Evolutionary conservation across 2,113 vertebrate genomes (phyloP).

Genomic region (Sinocyclocheilus grahami): DNA sequence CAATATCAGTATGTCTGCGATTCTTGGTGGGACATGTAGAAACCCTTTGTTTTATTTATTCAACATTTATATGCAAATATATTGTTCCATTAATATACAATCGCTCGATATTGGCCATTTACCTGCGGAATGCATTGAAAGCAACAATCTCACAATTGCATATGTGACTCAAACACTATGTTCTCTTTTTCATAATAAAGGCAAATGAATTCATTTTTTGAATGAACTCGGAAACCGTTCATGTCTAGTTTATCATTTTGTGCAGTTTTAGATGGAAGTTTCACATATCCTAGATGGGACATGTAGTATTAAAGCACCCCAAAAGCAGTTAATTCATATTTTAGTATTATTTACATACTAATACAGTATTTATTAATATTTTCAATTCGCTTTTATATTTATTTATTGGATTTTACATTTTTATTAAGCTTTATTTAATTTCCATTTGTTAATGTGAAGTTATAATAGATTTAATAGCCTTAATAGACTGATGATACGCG

Average conservation of each 20-base stretch:
- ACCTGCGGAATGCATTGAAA: constrained; percentile 64
- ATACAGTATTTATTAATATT: background rate
- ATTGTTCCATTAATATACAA: constrained; percentile 63
- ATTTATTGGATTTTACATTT: too few species aligned
- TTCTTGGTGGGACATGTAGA: constrained; percentile 76
- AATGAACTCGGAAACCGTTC: constrained; percentile 53
- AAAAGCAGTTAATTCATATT: background rate
- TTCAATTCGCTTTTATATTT: background rate
- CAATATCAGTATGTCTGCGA: constrained; percentile 84
- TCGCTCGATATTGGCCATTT: constrained; percentile 62
- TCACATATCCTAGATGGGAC: background rate
- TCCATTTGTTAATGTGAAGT: too few species aligned
- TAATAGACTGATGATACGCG: too few species aligned
- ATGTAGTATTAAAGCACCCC: background rate
- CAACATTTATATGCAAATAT: constrained; percentile 61
- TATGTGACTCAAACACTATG: constrained; percentile 66
- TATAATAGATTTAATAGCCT: too few species aligned
- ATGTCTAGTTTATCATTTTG: constrained; percentile 41
- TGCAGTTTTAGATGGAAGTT: background rate
- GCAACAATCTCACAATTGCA: constrained; percentile 63
- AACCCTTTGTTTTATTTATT: constrained; percentile 69
- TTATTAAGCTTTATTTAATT: too few species aligned
- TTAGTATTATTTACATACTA: background rate
- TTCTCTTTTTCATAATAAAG: constrained; percentile 76
- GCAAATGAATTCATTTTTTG: constrained; percentile 63